Conservation (phyloP, 2,113 vertebrate genomes). For the Paraplagusia blochii region DNA sequence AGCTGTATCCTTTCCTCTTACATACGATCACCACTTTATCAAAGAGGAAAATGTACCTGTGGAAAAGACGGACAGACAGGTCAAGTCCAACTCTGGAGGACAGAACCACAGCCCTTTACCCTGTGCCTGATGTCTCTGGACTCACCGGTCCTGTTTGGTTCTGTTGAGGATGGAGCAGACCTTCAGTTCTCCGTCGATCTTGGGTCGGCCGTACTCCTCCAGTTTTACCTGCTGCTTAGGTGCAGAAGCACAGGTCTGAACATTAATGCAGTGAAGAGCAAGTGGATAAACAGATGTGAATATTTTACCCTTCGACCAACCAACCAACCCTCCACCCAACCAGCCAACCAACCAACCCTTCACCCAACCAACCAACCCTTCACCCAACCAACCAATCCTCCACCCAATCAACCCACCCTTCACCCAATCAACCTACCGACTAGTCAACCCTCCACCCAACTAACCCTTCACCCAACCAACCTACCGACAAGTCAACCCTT, state of each 20-base stretch:
- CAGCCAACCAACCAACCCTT: too few species aligned
- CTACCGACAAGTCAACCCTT: too few species aligned
- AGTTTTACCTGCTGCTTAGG: conserved; percentile 88
- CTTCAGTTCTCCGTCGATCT: conserved; percentile 96
- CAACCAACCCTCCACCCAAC: too few species aligned
- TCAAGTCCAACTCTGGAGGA: not conserved
- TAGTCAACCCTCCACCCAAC: too few species aligned
- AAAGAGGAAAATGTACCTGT: conserved; percentile 96
- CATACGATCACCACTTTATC: conserved; percentile 98
- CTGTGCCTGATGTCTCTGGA: not conserved
- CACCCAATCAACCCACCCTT: too few species aligned
- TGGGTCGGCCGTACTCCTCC: conserved; percentile 92
- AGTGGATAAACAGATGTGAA: conserved; percentile 1
- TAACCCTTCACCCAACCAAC: too few species aligned
- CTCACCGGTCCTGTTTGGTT: conserved; percentile 95
- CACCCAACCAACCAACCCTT: too few species aligned
- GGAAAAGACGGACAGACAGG: conserved; percentile 15
- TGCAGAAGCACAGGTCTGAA: conserved; percentile 23
- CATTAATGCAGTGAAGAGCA: too few species aligned
- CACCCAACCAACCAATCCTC: too few species aligned
- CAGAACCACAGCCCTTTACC: not conserved
- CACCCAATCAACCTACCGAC: too few species aligned
- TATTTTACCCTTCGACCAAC: not conserved
- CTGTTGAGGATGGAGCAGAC: conserved; percentile 93
- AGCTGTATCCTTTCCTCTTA: conserved; percentile 92